Evolutionary conservation across 2,888 invertebrate species (phyloP).

Genomic region (Platynereis dumerilii): DNA sequence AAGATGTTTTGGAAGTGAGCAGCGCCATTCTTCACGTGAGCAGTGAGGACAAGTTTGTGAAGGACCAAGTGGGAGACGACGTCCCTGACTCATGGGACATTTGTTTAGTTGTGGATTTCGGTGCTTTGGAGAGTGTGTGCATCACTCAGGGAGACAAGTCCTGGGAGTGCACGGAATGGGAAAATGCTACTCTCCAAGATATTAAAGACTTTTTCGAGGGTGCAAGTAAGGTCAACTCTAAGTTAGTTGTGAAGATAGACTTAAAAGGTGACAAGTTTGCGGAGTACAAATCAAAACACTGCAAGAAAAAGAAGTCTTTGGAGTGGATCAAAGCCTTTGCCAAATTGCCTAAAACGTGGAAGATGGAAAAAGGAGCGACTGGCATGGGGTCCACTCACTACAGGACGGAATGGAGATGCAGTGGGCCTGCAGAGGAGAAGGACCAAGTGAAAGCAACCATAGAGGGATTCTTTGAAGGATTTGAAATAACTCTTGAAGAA

Average conservation of each 20-base stretch:
- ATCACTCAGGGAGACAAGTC: not conserved
- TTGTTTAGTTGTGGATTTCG: not conserved
- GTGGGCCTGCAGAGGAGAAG: not conserved
- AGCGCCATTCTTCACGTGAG: not conserved
- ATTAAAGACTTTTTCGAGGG: not conserved
- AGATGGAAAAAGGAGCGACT: not conserved
- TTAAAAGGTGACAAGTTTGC: constrained; percentile 1
- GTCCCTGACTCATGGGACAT: not conserved
- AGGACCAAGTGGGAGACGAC: not conserved
- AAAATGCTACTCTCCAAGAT: not conserved
- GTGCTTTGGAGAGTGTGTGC: not conserved
- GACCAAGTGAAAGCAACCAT: not conserved
- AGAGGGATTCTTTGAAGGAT: not conserved
- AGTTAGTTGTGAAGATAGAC: not conserved
- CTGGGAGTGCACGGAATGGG: not conserved
- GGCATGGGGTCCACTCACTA: not conserved
- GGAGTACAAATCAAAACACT: not conserved
- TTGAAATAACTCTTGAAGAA: not conserved
- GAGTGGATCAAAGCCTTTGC: not conserved
- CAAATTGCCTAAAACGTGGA: not conserved
- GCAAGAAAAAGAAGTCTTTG: not conserved
- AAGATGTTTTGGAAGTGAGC: not conserved
- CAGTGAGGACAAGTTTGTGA: not conserved
- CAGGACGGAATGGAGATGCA: constrained; percentile 3
- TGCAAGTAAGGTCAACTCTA: not conserved